A percentile compares a stretch with the other conserved stretches of the same genome.
These are phyloP conservation scores for Hyposoter dolosus DNA, from an alignment of 2,888 invertebrate species.

Conservation along the genomic window DNA sequence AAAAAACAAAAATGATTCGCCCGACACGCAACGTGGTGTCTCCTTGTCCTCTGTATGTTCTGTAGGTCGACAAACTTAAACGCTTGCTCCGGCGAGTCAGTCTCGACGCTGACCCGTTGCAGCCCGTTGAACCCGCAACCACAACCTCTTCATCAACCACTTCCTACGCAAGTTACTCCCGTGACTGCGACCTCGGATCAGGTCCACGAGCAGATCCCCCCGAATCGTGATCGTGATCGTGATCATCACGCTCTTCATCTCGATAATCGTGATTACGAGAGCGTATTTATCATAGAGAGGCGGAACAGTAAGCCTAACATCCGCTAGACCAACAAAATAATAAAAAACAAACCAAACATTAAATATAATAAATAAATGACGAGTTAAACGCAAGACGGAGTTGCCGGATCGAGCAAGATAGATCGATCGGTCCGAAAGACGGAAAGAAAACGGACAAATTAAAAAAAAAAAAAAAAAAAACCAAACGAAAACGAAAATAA, in stretches of 20 bases:
- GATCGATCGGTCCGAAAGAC: conserved; percentile 43
- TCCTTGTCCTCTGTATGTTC: conserved; percentile 84
- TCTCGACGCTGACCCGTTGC: conserved; percentile 85
- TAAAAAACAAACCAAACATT: conserved; percentile 42
- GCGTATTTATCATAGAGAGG: conserved; percentile 89
- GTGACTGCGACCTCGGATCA: conserved; percentile 84
- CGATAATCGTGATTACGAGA: conserved; percentile 90
- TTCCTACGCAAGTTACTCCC: conserved; percentile 85
- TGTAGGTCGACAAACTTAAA: conserved; percentile 85
- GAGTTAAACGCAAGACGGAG: conserved; percentile 66
- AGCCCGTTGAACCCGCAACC: conserved; percentile 85
- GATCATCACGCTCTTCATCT: conserved; percentile 84
- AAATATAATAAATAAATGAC: conserved; percentile 40
- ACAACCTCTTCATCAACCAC: conserved; percentile 82
- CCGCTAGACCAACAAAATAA: conserved; percentile 80
- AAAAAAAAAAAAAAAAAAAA: conserved; percentile 29
- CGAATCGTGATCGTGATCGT: conserved; percentile 85
- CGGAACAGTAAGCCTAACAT: conserved; percentile 85
- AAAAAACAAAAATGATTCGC: conserved; percentile 68
- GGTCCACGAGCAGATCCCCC: conserved; percentile 83
- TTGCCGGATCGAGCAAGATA: conserved; percentile 64
- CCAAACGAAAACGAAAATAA: conserved; percentile 54
- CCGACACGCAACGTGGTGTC: conserved; percentile 81
- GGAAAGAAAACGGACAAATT: too few relatives aligned
- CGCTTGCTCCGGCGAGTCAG: conserved; percentile 85